Evolutionary conservation across 1,140 invertebrate genomes (phyloP).

Genomic region (Camponotus vicinus): DNA sequence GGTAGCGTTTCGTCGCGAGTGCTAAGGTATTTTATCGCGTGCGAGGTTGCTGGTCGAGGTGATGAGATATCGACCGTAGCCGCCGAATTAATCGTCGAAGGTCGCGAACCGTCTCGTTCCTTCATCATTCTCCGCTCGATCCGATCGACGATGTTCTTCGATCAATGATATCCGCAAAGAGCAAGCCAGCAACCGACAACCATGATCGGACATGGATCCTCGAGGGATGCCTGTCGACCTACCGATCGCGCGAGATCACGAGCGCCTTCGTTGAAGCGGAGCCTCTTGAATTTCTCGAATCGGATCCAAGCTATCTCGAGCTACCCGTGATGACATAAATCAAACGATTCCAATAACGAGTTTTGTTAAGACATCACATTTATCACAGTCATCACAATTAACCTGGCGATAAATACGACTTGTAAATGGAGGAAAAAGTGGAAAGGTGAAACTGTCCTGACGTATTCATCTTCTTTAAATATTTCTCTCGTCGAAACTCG

Average conservation of each 20-base stretch:
- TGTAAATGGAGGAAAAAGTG: conserved; percentile 1
- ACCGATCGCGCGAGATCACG: conserved; percentile 76
- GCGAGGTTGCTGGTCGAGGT: conserved; percentile 29
- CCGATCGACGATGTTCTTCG: background rate
- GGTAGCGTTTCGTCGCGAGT: conserved; percentile 47
- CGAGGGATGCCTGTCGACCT: conserved; percentile 83
- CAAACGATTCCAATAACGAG: background rate
- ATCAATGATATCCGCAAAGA: background rate
- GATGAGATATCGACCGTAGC: conserved; percentile 51
- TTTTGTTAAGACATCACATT: background rate
- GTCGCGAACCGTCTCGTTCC: conserved; percentile 43
- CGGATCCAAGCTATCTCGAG: background rate
- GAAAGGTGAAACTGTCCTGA: background rate
- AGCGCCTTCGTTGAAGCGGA: background rate
- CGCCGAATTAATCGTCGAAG: conserved; percentile 57
- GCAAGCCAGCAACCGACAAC: background rate
- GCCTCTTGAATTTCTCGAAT: background rate
- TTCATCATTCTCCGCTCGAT: conserved; percentile 17
- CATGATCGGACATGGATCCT: conserved; percentile 33
- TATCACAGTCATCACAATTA: background rate
- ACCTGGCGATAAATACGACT: background rate
- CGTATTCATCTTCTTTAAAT: conserved; percentile 14
- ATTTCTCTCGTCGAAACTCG: background rate
- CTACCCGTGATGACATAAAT: background rate
- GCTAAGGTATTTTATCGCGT: conserved; percentile 31